Evolutionary conservation across 2,797 vertebrate genomes (phyloP).

Genomic region (Propithecus perrieri): DNA sequence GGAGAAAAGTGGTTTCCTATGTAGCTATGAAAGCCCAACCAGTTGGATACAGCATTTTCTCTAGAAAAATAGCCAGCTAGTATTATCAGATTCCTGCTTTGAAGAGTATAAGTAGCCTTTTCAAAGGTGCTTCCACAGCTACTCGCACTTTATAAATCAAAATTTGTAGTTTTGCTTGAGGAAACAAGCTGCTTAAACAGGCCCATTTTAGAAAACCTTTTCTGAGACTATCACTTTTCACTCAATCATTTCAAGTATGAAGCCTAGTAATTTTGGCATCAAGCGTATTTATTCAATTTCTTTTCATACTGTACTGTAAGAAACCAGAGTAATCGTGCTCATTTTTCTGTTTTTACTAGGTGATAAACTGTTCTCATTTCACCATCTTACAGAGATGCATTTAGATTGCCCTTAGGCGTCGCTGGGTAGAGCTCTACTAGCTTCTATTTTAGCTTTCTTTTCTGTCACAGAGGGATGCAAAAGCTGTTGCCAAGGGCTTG

Average conservation of each 20-base stretch:
- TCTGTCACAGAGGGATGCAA: background rate
- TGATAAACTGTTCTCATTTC: constrained; percentile 40
- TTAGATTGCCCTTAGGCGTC: background rate
- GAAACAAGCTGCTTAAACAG: constrained; percentile 46
- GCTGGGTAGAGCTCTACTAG: background rate
- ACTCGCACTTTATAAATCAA: constrained; percentile 65
- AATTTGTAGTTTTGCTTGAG: constrained; percentile 60
- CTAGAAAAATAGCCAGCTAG: background rate
- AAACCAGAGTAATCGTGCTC: constrained; percentile 30
- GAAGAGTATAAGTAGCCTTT: constrained; percentile 9
- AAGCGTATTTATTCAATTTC: constrained; percentile 66
- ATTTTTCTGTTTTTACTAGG: constrained; percentile 53
- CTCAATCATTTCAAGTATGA: constrained; percentile 54
- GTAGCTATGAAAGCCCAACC: background rate
- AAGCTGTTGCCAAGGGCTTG: background rate
- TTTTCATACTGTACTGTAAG: constrained; percentile 42
- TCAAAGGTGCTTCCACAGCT: constrained; percentile 13
- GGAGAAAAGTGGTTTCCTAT: background rate
- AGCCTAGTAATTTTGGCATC: constrained; percentile 55
- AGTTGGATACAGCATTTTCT: background rate
- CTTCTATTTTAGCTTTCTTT: background rate
- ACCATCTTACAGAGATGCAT: background rate
- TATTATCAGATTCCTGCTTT: background rate
- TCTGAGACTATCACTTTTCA: constrained; percentile 47
- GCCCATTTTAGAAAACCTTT: constrained; percentile 59